Evolutionary conservation across 2,888 invertebrate genomes (phyloP).

Genomic region (Tryphoninae sp.): DNA sequence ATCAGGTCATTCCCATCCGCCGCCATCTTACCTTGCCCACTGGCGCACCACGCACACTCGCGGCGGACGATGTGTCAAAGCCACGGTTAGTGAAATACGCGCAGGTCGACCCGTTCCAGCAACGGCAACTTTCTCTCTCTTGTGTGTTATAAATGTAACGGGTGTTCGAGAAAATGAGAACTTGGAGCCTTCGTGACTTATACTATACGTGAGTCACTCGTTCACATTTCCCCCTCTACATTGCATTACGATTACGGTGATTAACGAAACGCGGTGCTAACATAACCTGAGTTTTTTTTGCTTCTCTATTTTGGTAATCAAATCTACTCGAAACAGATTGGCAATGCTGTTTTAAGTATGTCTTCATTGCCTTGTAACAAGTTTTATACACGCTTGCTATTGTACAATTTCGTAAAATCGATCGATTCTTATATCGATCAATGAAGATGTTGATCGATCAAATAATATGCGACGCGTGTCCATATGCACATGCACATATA

Average conservation of each 20-base stretch:
- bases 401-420: background rate
- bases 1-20: conserved; percentile 92
- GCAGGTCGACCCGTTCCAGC: conserved; percentile 59
- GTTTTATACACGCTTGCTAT: background rate
- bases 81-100: conserved; percentile 71
- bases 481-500: background rate
- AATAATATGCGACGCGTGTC: background rate
- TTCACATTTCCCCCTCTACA: too few relatives aligned
- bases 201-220: too few relatives aligned
- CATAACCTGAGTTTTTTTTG: background rate
- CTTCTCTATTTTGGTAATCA: background rate
- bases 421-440: background rate
- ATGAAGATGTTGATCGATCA: background rate
- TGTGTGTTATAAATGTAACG: conserved; percentile 39
- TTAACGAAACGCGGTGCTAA: background rate
- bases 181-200: too few relatives aligned
- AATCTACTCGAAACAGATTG: too few relatives aligned
- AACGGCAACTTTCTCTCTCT: conserved; percentile 10
- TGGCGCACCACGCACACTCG: conserved; percentile 72
- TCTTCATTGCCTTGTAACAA: background rate
- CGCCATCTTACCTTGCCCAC: conserved; percentile 87
- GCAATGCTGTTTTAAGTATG: too few relatives aligned
- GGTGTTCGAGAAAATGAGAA: conserved; percentile 28
- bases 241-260: background rate
- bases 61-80: conserved; percentile 77